Base-by-base conservation (phyloP, 2,888 invertebrate genomes). In the Polydrusus cervinus region DNA sequence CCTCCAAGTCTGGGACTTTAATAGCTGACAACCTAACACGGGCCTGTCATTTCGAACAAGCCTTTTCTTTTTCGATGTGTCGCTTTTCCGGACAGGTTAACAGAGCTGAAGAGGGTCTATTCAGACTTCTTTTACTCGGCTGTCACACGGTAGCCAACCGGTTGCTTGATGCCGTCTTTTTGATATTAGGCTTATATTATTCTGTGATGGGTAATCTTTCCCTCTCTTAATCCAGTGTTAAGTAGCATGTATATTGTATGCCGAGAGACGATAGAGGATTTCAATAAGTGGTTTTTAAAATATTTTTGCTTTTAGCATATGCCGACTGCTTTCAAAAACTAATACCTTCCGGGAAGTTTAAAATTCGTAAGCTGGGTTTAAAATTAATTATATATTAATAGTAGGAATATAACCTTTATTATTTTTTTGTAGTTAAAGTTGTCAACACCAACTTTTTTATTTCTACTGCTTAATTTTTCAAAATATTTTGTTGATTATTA, bases 21-120 rank as follows among this genome's bases (percentile, higher is more conserved):
- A n/a, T 40, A 40, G n/a, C 8, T 40, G 61, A 61, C 61, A 61
- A 18, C 11, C 16, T 61, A 61, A 61, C 61, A 38, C 61, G 43
- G 49, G 62, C 67, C 75, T 70, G 75, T 75, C 75, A 75, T 34
- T 71, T 34, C 43, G 34, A 75, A 67, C 75, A 71, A 75, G 71
- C 75, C 71, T 53, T 71, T 75, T 72, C 72, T 72, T 75, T 75
- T 72, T 68, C 75, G 66, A 66, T 30, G 53, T 75, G 75, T 75
- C 75, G 69, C 68, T 72, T 61, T 20, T 62, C 30, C 68, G 40
- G 75, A 75, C 75, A 75, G 75, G 71, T 75, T 72, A 72, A 71
- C 75, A 72, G 62, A 62, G 61, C 64, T 72, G 75, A 75, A 75
- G 75, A 75, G 75, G 75, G 75, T 75, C 75, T 53, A 68, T 75